phyloP scores from a whole-genome alignment of 1,140 invertebrate species.

The Nylanderia fulva region DNA sequence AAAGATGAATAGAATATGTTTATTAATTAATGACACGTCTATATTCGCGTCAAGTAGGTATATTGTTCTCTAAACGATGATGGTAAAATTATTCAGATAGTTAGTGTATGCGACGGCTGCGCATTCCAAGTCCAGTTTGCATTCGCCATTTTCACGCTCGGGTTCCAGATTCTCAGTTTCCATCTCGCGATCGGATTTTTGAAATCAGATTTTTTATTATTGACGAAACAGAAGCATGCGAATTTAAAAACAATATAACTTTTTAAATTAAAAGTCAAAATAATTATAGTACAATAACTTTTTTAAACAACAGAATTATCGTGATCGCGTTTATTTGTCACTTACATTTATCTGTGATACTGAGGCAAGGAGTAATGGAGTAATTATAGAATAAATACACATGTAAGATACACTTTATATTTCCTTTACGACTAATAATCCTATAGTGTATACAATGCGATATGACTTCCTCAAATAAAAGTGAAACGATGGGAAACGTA shows the following conservation, averaged over 20 bases:
- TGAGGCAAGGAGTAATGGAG: neutral
- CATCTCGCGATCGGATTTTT: neutral
- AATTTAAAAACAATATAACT: no score
- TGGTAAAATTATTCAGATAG: neutral
- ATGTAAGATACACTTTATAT: slow-evolving; percentile 52
- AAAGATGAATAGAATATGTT: neutral
- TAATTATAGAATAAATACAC: neutral
- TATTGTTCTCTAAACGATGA: neutral
- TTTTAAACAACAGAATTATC: neutral
- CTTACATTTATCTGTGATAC: neutral
- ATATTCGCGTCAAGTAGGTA: neutral
- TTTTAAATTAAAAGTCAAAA: neutral
- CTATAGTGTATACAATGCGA: slow-evolving; percentile 62
- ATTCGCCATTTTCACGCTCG: slow-evolving; percentile 49
- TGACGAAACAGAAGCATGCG: neutral
- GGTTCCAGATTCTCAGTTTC: neutral
- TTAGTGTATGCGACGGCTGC: neutral
- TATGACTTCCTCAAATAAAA: slow-evolving; percentile 41
- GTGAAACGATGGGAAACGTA: slow-evolving; percentile 40
- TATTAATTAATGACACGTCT: neutral
- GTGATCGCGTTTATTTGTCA: neutral
- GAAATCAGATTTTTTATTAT: neutral
- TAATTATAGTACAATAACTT: neutral
- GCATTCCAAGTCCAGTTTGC: neutral
- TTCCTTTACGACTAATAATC: slow-evolving; percentile 65